Base-by-base conservation (phyloP, 2,797 vertebrate genomes). In the Hylomyscus alleni region DNA sequence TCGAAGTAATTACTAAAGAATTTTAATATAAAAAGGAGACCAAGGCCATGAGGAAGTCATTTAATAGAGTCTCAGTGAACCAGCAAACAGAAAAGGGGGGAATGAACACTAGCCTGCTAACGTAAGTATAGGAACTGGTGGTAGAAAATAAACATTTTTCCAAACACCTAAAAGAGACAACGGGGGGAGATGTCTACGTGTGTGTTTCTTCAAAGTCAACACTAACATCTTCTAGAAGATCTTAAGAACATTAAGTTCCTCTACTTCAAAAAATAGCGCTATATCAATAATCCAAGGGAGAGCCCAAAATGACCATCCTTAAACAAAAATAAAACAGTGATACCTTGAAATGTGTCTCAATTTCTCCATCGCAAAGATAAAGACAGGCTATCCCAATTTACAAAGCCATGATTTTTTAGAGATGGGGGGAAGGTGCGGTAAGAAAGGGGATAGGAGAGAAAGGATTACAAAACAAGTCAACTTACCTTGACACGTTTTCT, bases 401-500 rank as follows among this genome's bases (percentile, higher is more conserved):
- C 65, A 91, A 84, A 97, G 62, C 1, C 50, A 26, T 22, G 29
- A 1, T 5, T 65, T 86, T 86, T 80, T 22, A 37, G 69, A 20
- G 69, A 17, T 26, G 44, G 40, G 6, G 73, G 24, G 22, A 22
- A 19, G 58, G 58, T 8, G 24, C 5, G 3, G 69, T 29, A 76
- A 29, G 44, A 29, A 0, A 34, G 2, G 10, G 29, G 6, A 13
- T 1, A 37, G 4, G 60, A 50, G 50, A 9, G 2, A 34, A 73
- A 67, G 65, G 40, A 19, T 22, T 60, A 47, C 12, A 20, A 72
- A 92, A 81, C 82, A 56, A n/a, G 62, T 17, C 89, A 40, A 92
- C 98, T 98, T 97, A 99, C 99, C 98, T 99, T 95, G 99, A 98
- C 98, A 99, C 99, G 89, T 98, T 99, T 98, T 99, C 99, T 97